These are phyloP conservation scores for Agrotis ipsilon DNA, from an alignment of 2,888 invertebrate species.

Conservation along the genomic window DNA sequence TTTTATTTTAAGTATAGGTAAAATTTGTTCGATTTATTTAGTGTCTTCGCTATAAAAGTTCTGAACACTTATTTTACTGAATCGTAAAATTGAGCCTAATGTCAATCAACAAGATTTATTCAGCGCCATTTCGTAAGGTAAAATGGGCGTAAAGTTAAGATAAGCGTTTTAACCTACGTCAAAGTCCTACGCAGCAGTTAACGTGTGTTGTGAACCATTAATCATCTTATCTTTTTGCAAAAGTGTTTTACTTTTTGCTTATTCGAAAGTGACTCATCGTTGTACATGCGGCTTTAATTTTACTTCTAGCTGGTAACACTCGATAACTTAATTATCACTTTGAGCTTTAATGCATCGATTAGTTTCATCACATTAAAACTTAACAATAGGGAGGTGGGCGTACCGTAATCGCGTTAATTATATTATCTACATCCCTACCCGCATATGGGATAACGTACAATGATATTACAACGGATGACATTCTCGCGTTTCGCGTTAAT, in stretches of 20 bases:
- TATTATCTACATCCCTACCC: slow-evolving; percentile 72
- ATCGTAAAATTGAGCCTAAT: slow-evolving; percentile 24
- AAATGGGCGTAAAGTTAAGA: slow-evolving; percentile 45
- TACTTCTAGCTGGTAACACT: slow-evolving; percentile 41
- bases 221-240: slow-evolving; percentile 58
- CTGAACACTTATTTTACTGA: background rate
- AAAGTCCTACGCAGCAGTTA: slow-evolving; percentile 55
- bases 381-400: slow-evolving; percentile 67
- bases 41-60: background rate
- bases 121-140: slow-evolving; percentile 40
- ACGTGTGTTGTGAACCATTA: slow-evolving; percentile 56
- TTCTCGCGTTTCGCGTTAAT: slow-evolving; percentile 66
- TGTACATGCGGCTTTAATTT: slow-evolving; percentile 17
- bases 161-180: slow-evolving; percentile 54
- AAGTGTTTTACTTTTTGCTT: slow-evolving; percentile 45
- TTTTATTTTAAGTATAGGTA: background rate
- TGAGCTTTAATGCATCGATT: slow-evolving; percentile 59
- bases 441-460: slow-evolving; percentile 65
- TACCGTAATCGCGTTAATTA: slow-evolving; percentile 70
- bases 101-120: slow-evolving; percentile 50
- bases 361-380: slow-evolving; percentile 64
- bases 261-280: slow-evolving; percentile 48
- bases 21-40: background rate
- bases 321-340: slow-evolving; percentile 64
- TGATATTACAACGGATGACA: slow-evolving; percentile 62